These are phyloP conservation scores for Stenurella melanura DNA, from an alignment of 2,888 invertebrate species.

Conservation along the genomic window DNA sequence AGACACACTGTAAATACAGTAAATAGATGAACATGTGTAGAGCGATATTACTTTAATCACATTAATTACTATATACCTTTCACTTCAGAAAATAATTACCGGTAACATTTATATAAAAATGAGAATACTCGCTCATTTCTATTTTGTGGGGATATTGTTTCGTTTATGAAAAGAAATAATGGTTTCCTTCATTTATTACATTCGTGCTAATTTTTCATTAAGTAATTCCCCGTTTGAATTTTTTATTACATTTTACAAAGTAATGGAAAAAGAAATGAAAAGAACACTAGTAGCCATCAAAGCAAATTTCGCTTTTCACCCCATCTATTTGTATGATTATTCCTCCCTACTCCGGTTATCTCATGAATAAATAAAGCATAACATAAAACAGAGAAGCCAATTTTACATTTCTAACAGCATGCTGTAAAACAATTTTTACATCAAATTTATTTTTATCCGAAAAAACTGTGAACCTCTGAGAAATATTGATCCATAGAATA, in stretches of 20 bases:
- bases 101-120: too few relatives aligned
- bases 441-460: constrained; percentile 32
- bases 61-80: too few relatives aligned
- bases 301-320: constrained; percentile 28
- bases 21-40: too few relatives aligned
- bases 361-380: constrained; percentile 42
- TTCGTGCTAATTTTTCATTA: constrained; percentile 15
- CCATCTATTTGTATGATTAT: constrained; percentile 42
- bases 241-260: constrained; percentile 9
- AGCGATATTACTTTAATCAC: too few relatives aligned
- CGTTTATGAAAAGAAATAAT: neutral
- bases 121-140: neutral
- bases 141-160: neutral
- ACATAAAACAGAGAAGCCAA: constrained; percentile 37
- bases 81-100: too few relatives aligned
- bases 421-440: constrained; percentile 42
- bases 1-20: too few relatives aligned
- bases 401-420: constrained; percentile 41
- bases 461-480: constrained; percentile 10
- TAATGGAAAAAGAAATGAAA: constrained; percentile 5
- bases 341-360: constrained; percentile 33
- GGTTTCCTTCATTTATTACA: neutral
- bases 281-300: constrained; percentile 24
- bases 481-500: constrained; percentile 41
- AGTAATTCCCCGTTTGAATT: neutral